Conservation (phyloP, 1,140 invertebrate species). For the Sinella curviseta region DNA sequence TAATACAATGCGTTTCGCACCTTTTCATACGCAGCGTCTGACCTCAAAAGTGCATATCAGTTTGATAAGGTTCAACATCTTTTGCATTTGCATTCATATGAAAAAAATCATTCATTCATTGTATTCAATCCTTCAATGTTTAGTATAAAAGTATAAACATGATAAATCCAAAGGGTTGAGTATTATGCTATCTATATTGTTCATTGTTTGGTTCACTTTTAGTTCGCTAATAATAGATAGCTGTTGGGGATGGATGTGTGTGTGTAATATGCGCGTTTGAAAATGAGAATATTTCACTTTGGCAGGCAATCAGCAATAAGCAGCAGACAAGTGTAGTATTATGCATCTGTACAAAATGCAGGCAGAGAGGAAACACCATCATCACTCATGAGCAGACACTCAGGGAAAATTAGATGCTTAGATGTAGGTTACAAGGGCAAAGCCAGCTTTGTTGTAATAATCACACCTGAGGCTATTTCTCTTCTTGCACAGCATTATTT, state of each 20-base stretch:
- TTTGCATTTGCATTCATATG: background rate
- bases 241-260: too few relatives aligned
- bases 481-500: background rate
- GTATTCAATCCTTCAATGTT: too few relatives aligned
- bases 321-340: too few relatives aligned
- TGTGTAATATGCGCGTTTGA: too few relatives aligned
- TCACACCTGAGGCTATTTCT: slow-evolving; percentile 4
- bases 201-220: too few relatives aligned
- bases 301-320: too few relatives aligned
- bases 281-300: too few relatives aligned
- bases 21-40: background rate
- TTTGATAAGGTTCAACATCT: too few relatives aligned
- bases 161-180: too few relatives aligned
- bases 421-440: slow-evolving; percentile 25
- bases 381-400: background rate
- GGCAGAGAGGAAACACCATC: background rate
- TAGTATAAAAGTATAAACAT: too few relatives aligned
- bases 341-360: background rate
- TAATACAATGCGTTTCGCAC: background rate
- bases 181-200: too few relatives aligned
- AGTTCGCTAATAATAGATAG: too few relatives aligned
- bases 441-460: slow-evolving; percentile 11
- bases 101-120: background rate
- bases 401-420: slow-evolving; percentile 10
- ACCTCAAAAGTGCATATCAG: slow-evolving; percentile 1